Percentiles rank a stretch among this genome's conserved stretches.
phyloP scores from a whole-genome alignment of 2,797 vertebrate species.

The Lemur catta region DNA sequence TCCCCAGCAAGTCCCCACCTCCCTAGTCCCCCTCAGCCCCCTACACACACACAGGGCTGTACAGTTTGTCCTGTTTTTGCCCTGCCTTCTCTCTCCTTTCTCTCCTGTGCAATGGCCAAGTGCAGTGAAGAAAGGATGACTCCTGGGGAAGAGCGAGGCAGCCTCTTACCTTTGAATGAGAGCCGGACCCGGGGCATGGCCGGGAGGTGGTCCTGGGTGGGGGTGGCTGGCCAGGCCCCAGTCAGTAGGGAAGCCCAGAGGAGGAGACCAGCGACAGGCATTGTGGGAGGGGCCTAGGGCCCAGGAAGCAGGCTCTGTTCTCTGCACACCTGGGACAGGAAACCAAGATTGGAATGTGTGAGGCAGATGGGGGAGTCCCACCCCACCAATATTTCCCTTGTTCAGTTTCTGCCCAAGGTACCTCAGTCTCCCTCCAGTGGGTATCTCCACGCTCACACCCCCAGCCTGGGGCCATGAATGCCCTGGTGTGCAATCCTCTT shows the following conservation, averaged over 20 bases:
- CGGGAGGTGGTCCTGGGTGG: conserved; percentile 79
- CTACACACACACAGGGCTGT: not conserved
- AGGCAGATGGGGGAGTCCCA: not conserved
- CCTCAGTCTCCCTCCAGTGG: not conserved
- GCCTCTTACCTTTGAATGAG: conserved; percentile 86
- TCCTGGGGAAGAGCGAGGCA: not conserved
- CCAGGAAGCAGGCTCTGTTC: conserved; percentile 39
- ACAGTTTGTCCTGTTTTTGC: not conserved
- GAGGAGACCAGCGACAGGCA: conserved; percentile 82
- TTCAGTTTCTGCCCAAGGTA: not conserved
- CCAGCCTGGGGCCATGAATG: not conserved
- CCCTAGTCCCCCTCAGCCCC: not conserved
- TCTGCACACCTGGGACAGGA: conserved; percentile 71
- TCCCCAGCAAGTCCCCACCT: not conserved
- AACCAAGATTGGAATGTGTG: not conserved
- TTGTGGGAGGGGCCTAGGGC: conserved; percentile 75
- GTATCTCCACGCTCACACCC: not conserved
- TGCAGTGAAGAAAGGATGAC: not conserved
- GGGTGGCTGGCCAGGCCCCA: conserved; percentile 83
- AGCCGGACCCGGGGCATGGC: conserved; percentile 83
- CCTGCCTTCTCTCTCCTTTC: not conserved
- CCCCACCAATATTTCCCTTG: not conserved
- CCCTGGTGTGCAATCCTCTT: not conserved
- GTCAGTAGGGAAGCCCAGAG: conserved; percentile 85
- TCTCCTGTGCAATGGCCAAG: not conserved